Conservation (phyloP, 2,888 invertebrate genomes). For the Drosophila meridiana region DNA sequence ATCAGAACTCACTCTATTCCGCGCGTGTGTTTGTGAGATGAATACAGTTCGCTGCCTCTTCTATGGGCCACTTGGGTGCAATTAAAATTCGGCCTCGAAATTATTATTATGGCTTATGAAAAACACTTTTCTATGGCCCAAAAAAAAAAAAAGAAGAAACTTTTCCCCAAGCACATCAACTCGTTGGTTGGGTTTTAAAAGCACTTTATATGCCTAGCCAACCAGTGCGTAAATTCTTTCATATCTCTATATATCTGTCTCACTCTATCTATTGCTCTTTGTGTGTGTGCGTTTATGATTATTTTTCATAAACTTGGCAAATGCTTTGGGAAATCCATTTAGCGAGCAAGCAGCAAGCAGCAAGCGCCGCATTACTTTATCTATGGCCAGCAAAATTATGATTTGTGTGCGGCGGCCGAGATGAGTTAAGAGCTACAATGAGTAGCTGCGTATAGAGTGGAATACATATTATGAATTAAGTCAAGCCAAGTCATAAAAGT, state of each 20-base stretch:
- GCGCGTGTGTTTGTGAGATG: conserved; percentile 1
- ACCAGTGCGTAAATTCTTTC: conserved; percentile 60
- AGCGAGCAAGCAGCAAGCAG: conserved; percentile 46
- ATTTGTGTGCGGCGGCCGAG: conserved; percentile 63
- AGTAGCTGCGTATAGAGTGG: conserved; percentile 22
- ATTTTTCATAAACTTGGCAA: conserved; percentile 82
- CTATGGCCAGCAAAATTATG: conserved; percentile 69
- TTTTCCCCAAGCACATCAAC: conserved; percentile 63
- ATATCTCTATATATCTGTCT: conserved; percentile 36
- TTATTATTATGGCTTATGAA: conserved; percentile 79
- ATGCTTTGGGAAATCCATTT: conserved; percentile 81
- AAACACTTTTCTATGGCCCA: conserved; percentile 69
- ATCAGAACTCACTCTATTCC: conserved; percentile 23
- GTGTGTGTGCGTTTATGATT: conserved; percentile 61
- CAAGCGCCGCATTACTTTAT: conserved; percentile 75
- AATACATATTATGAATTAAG: conserved; percentile 45
- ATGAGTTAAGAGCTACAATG: conserved; percentile 26
- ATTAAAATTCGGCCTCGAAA: conserved; percentile 82
- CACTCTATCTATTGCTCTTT: neutral
- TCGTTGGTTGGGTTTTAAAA: conserved; percentile 75
- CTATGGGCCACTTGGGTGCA: conserved; percentile 83
- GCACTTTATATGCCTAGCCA: conserved; percentile 76
- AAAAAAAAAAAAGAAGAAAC: conserved; percentile 30
- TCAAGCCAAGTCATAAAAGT: conserved; percentile 32
- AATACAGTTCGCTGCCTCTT: conserved; percentile 43